These are phyloP conservation scores for Nephrotoma guestfalica DNA, from an alignment of 2,888 invertebrate genomes.

Conservation along the genomic window DNA sequence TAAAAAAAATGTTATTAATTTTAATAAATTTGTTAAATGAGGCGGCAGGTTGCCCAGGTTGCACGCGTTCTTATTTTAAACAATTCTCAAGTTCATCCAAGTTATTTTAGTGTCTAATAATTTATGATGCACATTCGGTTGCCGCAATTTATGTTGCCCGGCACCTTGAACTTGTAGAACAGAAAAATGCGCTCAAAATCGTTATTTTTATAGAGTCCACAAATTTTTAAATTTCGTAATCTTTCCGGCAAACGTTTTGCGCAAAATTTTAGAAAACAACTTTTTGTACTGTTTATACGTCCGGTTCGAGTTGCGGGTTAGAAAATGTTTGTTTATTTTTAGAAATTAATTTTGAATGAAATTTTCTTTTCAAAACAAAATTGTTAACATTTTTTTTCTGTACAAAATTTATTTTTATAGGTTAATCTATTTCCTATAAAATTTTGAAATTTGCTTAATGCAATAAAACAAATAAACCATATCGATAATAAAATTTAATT, in stretches of 20 bases:
- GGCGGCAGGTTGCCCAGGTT: neutral
- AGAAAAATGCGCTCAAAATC: neutral
- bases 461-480: neutral
- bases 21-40: neutral
- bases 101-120: neutral
- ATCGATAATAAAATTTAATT: neutral
- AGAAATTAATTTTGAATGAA: neutral
- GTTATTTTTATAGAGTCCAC: neutral
- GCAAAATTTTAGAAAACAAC: neutral
- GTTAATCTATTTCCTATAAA: neutral
- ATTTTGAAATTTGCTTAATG: neutral
- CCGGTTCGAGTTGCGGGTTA: neutral
- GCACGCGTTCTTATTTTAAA: neutral
- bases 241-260: neutral
- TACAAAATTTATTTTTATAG: neutral
- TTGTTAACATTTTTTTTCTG: neutral
- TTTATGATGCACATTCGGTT: neutral
- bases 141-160: neutral
- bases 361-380: neutral
- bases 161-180: neutral
- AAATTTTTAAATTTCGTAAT: neutral
- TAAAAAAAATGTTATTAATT: neutral
- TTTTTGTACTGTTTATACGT: neutral
- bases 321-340: neutral
- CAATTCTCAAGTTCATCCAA: neutral